Evolutionary conservation across 2,797 vertebrate species (phyloP).

Genomic region (Labeo calbasu): DNA sequence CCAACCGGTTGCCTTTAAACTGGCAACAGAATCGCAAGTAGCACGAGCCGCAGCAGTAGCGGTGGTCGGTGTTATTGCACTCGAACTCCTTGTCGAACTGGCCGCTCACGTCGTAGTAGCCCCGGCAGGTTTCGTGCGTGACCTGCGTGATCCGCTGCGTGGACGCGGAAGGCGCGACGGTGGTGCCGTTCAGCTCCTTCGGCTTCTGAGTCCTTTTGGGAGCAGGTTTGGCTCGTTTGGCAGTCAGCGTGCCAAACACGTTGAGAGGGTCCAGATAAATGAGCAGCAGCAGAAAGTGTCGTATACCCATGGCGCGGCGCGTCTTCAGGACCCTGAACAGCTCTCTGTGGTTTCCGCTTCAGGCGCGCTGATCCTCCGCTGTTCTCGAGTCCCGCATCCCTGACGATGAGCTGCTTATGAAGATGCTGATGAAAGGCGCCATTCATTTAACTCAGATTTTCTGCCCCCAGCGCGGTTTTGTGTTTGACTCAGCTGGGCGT

Average conservation of each 20-base stretch:
- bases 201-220: constrained; percentile 69
- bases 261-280: constrained; percentile 81
- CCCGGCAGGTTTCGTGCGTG: constrained; percentile 89
- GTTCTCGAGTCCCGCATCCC: constrained; percentile 55
- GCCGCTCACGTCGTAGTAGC: constrained; percentile 97
- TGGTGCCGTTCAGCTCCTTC: constrained; percentile 70
- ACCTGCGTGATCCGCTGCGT: constrained; percentile 69
- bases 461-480: constrained; percentile 34
- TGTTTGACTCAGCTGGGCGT: constrained; percentile 30
- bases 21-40: constrained; percentile 98
- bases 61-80: constrained; percentile 96
- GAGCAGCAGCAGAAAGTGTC: constrained; percentile 79
- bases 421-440: constrained; percentile 47
- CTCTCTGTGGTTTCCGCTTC: constrained; percentile 14
- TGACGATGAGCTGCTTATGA: constrained; percentile 30
- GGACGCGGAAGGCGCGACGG: constrained; percentile 69
- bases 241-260: constrained; percentile 73
- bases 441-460: constrained; percentile 46
- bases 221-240: constrained; percentile 73
- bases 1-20: constrained; percentile 91
- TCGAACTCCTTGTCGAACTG: constrained; percentile 96
- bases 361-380: constrained; percentile 38
- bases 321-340: constrained; percentile 24
- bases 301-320: constrained; percentile 76
- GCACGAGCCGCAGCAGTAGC: constrained; percentile 98